A percentile compares a stretch with the other conserved stretches of the same genome.
These are phyloP conservation scores for Drosophila macrothrix DNA, from an alignment of 2,888 invertebrate species.

Conservation along the genomic window DNA sequence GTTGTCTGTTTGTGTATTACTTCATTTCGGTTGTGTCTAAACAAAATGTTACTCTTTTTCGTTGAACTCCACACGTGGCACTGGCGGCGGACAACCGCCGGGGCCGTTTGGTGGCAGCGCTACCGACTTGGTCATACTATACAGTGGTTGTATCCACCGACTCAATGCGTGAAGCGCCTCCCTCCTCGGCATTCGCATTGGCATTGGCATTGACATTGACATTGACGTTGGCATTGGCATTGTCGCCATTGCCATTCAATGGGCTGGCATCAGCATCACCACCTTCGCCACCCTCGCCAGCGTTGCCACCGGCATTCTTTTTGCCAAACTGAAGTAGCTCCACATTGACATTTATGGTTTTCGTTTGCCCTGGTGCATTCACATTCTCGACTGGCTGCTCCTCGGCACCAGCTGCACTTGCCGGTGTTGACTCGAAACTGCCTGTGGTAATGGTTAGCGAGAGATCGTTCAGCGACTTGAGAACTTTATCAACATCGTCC, in stretches of 20 bases:
- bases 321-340: constrained; percentile 82
- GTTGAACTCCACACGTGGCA: constrained; percentile 83
- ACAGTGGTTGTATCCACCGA: constrained; percentile 85
- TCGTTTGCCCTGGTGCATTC: constrained; percentile 65
- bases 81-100: constrained; percentile 75
- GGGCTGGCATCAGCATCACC: constrained; percentile 54
- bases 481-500: constrained; percentile 83
- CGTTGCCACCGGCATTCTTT: constrained; percentile 55
- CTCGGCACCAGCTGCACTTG: constrained; percentile 63
- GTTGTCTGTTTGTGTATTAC: constrained; percentile 39
- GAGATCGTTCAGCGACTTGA: constrained; percentile 83
- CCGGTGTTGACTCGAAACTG: constrained; percentile 50
- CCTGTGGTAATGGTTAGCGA: constrained; percentile 78
- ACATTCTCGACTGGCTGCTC: constrained; percentile 56
- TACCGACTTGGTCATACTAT: constrained; percentile 82
- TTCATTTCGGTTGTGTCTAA: constrained; percentile 68
- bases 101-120: constrained; percentile 83
- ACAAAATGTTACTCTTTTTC: constrained; percentile 82
- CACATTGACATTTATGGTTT: constrained; percentile 81
- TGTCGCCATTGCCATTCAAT: constrained; percentile 57
- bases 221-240: constrained; percentile 45
- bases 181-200: constrained; percentile 56
- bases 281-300: constrained; percentile 70
- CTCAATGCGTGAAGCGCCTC: constrained; percentile 81
- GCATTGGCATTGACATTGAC: constrained; percentile 39